These are phyloP conservation scores for Pseudocheirus occidentalis DNA, from an alignment of 2,797 vertebrate genomes.

Conservation along the genomic window DNA sequence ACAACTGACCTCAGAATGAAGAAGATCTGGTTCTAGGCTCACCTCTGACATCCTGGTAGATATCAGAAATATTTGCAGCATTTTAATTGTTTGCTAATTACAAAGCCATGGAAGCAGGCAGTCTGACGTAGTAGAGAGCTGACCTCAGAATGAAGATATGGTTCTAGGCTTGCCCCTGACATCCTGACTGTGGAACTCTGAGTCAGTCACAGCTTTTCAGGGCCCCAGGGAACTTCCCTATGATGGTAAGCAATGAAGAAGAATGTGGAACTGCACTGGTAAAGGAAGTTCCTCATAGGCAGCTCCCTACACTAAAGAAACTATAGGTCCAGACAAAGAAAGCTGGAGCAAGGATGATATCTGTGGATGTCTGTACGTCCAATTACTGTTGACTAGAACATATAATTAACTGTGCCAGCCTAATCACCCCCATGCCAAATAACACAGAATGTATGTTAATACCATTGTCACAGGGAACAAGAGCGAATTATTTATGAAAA, in stretches of 20 bases:
- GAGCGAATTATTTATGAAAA: neutral
- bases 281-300: neutral
- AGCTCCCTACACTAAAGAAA: neutral
- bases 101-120: neutral
- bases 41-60: neutral
- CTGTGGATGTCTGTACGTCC: neutral
- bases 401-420: neutral
- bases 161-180: neutral
- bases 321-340: neutral
- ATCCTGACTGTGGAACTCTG: neutral
- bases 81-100: slow-evolving; percentile 41
- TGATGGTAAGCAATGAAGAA: neutral
- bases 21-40: neutral
- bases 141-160: neutral
- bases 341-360: neutral
- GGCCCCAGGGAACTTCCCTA: neutral
- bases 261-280: neutral
- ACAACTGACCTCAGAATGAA: neutral
- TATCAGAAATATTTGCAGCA: slow-evolving; percentile 11
- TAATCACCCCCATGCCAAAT: neutral
- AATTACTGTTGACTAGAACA: neutral
- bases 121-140: neutral
- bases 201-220: neutral
- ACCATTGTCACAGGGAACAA: neutral
- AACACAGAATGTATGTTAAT: neutral